These are phyloP conservation scores for Athripsodes cinereus DNA, from an alignment of 2,888 invertebrate genomes.

Conservation along the genomic window DNA sequence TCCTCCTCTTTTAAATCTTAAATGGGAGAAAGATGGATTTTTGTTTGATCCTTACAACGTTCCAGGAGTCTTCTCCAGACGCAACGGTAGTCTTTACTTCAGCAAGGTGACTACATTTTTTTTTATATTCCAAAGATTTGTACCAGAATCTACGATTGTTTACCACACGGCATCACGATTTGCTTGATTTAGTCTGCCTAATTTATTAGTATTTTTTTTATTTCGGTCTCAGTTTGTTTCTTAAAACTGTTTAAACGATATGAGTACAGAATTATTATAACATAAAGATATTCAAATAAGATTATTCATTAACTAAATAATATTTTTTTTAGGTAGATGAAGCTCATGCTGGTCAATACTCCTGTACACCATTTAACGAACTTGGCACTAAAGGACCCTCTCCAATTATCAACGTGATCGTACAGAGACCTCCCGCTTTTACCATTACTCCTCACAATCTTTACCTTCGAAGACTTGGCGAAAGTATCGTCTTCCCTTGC, in stretches of 20 bases:
- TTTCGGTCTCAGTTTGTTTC: too few species aligned
- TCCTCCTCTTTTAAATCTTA: conserved; percentile 80
- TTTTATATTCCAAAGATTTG: too few species aligned
- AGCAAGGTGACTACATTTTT: conserved; percentile 47
- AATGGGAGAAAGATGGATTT: conserved; percentile 92
- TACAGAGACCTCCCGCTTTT: conserved; percentile 81
- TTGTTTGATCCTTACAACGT: conserved; percentile 87
- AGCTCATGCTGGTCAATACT: conserved; percentile 80
- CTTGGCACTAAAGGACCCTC: conserved; percentile 83
- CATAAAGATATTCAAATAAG: too few species aligned
- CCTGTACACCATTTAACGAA: conserved; percentile 87
- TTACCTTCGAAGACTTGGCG: conserved; percentile 77
- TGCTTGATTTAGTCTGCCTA: too few species aligned
- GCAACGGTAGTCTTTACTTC: conserved; percentile 79
- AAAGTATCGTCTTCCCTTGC: conserved; percentile 76
- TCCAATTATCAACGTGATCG: conserved; percentile 74
- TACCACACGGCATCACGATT: too few species aligned
- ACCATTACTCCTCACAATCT: conserved; percentile 72
- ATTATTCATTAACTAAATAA: too few species aligned
- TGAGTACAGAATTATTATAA: too few species aligned
- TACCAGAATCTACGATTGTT: too few species aligned
- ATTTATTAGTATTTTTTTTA: too few species aligned
- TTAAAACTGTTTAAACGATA: too few species aligned
- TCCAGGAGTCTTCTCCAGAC: conserved; percentile 76
- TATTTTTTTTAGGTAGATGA: conserved; percentile 59